Conservation (phyloP, 2,797 vertebrate genomes). For the Betta splendens region DNA sequence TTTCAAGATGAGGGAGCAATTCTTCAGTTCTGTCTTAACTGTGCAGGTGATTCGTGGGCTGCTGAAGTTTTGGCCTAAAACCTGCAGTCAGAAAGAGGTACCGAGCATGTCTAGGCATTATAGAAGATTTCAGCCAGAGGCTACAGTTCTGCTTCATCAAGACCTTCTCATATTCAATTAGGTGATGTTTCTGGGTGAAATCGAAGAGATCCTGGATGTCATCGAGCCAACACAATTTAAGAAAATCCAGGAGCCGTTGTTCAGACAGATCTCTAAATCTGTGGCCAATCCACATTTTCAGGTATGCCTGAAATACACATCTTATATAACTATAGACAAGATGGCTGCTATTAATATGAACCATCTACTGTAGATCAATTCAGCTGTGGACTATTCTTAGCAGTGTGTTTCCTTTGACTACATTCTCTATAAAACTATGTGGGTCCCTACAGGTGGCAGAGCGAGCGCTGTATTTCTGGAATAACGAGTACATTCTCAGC, state of each 20-base stretch:
- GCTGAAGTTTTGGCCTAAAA: slow-evolving; percentile 99
- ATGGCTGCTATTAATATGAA: too few relatives aligned
- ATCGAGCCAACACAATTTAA: slow-evolving; percentile 98
- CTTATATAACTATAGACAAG: too few relatives aligned
- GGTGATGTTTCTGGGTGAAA: slow-evolving; percentile 99
- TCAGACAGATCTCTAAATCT: slow-evolving; percentile 96
- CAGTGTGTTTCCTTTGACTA: background rate
- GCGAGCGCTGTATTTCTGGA: slow-evolving; percentile 97
- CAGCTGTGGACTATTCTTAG: too few relatives aligned
- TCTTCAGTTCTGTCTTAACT: slow-evolving; percentile 37
- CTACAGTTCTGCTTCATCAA: background rate
- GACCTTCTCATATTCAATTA: slow-evolving; percentile 50
- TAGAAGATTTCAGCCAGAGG: fast-evolving
- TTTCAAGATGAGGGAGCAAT: slow-evolving; percentile 1
- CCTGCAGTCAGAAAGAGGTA: slow-evolving; percentile 99
- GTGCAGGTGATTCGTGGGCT: slow-evolving; percentile 95
- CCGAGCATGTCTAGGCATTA: background rate
- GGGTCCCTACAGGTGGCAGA: slow-evolving; percentile 89
- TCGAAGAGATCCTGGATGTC: slow-evolving; percentile 98
- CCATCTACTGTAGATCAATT: too few relatives aligned
- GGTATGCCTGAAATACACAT: slow-evolving; percentile 73
- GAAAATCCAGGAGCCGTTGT: slow-evolving; percentile 96
- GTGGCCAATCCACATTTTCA: slow-evolving; percentile 98
- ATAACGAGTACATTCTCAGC: slow-evolving; percentile 98
- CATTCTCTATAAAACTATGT: background rate